A percentile compares a stretch with the other conserved stretches of the same genome.
phyloP scores from a whole-genome alignment of 1,140 invertebrate genomes.

The Phortica variegata region DNA sequence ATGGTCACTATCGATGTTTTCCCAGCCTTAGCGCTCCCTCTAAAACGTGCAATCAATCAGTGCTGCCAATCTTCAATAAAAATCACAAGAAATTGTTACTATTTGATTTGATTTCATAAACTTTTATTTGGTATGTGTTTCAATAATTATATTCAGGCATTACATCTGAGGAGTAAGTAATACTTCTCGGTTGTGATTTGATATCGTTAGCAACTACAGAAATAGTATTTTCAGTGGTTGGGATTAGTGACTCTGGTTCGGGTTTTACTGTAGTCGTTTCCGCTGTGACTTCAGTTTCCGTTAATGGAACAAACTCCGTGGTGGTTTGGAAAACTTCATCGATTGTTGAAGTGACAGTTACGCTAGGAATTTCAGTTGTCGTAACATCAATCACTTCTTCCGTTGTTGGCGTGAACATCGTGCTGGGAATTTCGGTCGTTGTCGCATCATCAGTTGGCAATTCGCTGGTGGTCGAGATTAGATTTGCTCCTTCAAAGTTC shows the following conservation, averaged over 20 bases:
- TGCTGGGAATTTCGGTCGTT: not conserved
- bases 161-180: constrained; percentile 32
- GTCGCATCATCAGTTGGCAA: too few relatives aligned
- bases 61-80: not conserved
- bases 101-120: not conserved
- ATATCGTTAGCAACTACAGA: constrained; percentile 16
- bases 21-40: not conserved
- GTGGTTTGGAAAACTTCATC: not conserved
- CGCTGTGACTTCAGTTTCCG: constrained; percentile 1
- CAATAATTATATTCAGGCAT: constrained; percentile 28
- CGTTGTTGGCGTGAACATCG: not conserved
- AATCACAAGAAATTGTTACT: not conserved
- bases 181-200: constrained; percentile 15
- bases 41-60: not conserved
- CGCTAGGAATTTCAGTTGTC: too few relatives aligned
- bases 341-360: constrained; percentile 1
- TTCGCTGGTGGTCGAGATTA: too few relatives aligned
- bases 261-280: constrained; percentile 1
- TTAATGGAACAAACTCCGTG: not conserved
- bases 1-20: too few relatives aligned
- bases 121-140: not conserved
- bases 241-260: not conserved
- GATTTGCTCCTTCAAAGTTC: too few relatives aligned
- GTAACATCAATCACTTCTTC: not conserved
- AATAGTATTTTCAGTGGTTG: not conserved